These are phyloP conservation scores for Myanophis thanlyinensis DNA, from an alignment of 2,113 vertebrate species.

Conservation along the genomic window DNA sequence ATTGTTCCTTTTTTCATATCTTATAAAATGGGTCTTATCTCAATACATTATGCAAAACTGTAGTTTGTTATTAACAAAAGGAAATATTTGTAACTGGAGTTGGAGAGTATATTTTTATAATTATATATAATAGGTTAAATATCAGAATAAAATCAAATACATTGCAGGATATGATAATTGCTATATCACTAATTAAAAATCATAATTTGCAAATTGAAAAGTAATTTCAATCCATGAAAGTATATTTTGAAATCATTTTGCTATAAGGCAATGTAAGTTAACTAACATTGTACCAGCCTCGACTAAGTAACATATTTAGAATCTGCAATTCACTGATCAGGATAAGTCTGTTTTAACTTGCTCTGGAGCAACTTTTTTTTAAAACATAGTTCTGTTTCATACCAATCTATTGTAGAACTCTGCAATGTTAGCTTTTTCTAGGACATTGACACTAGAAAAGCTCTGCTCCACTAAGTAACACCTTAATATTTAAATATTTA, in stretches of 20 bases:
- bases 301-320: constrained; percentile 72
- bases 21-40: background rate
- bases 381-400: constrained; percentile 59
- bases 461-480: constrained; percentile 20
- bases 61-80: constrained; percentile 22
- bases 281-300: constrained; percentile 63
- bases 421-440: constrained; percentile 19
- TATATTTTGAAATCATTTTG: constrained; percentile 65
- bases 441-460: constrained; percentile 29
- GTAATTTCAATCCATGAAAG: constrained; percentile 42
- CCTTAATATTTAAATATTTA: constrained; percentile 48
- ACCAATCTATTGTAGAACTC: constrained; percentile 47
- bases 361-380: constrained; percentile 58
- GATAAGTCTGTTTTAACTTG: constrained; percentile 74
- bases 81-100: constrained; percentile 43
- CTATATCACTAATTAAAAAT: constrained; percentile 31
- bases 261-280: constrained; percentile 63
- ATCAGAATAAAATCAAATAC: constrained; percentile 28
- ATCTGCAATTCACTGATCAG: constrained; percentile 73
- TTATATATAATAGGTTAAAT: background rate
- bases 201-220: constrained; percentile 19
- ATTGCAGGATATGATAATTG: background rate
- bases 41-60: constrained; percentile 21
- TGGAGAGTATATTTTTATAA: constrained; percentile 30
- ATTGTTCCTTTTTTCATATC: background rate